Conservation (phyloP, 1,140 invertebrate genomes). For the Lerema accius region DNA sequence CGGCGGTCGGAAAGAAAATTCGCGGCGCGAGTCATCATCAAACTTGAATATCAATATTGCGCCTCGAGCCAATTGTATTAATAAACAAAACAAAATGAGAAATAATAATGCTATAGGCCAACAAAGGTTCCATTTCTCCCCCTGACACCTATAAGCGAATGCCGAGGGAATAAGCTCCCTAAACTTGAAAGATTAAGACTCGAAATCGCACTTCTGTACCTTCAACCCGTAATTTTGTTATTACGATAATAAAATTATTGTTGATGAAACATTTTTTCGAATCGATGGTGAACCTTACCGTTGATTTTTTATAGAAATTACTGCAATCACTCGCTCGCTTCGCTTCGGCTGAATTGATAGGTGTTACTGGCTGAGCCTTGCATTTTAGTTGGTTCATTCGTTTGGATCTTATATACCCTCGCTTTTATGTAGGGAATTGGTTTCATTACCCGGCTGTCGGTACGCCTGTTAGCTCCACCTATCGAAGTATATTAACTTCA, state of each 20-base stretch:
- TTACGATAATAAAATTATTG: conserved; percentile 82
- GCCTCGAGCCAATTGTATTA: conserved; percentile 82
- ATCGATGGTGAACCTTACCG: conserved; percentile 78
- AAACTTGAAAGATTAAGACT: conserved; percentile 64
- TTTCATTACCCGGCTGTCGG: conserved; percentile 18
- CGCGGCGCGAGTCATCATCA: conserved; percentile 77
- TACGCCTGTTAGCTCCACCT: conserved; percentile 23
- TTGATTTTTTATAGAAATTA: conserved; percentile 79
- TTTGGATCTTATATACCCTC: conserved; percentile 30
- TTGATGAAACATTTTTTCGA: conserved; percentile 82
- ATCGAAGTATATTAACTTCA: conserved; percentile 9
- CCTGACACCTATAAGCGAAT: conserved; percentile 61
- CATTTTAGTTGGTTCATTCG: conserved; percentile 44
- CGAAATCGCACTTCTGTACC: conserved; percentile 59
- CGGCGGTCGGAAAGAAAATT: conserved; percentile 65
- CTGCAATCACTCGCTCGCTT: conserved; percentile 67
- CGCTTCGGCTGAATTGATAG: conserved; percentile 70
- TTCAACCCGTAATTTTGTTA: conserved; percentile 80
- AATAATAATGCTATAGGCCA: conserved; percentile 82
- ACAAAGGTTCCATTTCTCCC: conserved; percentile 82
- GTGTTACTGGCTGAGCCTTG: conserved; percentile 57
- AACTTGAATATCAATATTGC: conserved; percentile 83
- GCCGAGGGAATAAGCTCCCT: conserved; percentile 62
- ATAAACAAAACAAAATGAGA: conserved; percentile 83
- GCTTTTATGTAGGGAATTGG: conserved; percentile 25